Evolutionary conservation across 2,888 invertebrate species (phyloP).

Genomic region (Dicyrtoma fusca): DNA sequence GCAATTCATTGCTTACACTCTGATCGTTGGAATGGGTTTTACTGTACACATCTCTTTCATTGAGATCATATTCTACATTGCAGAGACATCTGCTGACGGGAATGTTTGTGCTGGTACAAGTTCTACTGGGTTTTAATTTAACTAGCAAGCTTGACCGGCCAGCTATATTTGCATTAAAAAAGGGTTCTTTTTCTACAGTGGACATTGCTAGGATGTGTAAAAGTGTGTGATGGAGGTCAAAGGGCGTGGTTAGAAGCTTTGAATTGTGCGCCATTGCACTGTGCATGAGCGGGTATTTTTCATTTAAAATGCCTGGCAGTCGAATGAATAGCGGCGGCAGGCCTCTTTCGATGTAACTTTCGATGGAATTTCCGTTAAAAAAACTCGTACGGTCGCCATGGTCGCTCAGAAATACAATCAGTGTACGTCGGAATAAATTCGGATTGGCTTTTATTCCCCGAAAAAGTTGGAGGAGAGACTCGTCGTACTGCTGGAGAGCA

Average conservation of each 20-base stretch:
- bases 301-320: conserved; percentile 68
- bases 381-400: conserved; percentile 77
- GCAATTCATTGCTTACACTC: too few relatives aligned
- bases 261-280: conserved; percentile 67
- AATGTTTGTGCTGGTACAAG: neutral
- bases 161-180: neutral
- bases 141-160: conserved; percentile 32
- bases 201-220: conserved; percentile 18
- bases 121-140: neutral
- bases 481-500: conserved; percentile 70
- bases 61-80: conserved; percentile 6
- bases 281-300: conserved; percentile 64
- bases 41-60: too few relatives aligned
- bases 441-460: conserved; percentile 65
- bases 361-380: conserved; percentile 68
- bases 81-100: conserved; percentile 17
- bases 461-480: conserved; percentile 64
- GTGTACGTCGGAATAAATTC: conserved; percentile 67
- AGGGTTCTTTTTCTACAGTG: neutral
- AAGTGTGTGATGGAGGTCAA: conserved; percentile 71
- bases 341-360: conserved; percentile 74
- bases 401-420: conserved; percentile 73
- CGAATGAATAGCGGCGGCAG: conserved; percentile 73
- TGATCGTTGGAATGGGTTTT: too few relatives aligned
- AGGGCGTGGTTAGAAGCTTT: conserved; percentile 73